Percentiles rank a stretch among this genome's conserved stretches.
These are phyloP conservation scores for Enoplosus armatus DNA, from an alignment of 2,797 vertebrate species.

Conservation along the genomic window DNA sequence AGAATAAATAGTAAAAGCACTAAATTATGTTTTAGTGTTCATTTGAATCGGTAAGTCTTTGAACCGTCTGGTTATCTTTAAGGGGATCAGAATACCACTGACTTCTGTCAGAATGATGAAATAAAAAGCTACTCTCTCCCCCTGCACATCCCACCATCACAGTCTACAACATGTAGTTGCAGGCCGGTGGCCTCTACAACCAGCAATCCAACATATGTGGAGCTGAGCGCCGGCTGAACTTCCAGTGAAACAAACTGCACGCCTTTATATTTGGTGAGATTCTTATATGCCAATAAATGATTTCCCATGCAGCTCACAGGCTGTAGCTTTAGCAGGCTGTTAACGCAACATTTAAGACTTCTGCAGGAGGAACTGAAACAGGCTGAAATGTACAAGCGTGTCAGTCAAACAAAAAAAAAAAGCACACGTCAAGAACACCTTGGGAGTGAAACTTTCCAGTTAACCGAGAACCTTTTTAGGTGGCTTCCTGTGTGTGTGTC, in stretches of 20 bases:
- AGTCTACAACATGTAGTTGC: neutral
- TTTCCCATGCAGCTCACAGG: constrained; percentile 60
- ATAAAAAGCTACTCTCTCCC: neutral
- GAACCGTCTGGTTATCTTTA: neutral
- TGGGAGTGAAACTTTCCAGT: constrained; percentile 20
- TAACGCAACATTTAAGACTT: constrained; percentile 64
- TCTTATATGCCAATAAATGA: constrained; percentile 68
- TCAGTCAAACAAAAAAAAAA: too few species aligned
- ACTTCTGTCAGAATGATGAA: neutral
- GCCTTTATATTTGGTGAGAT: constrained; percentile 47
- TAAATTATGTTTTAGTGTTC: too few species aligned
- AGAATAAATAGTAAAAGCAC: neutral
- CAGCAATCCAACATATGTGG: constrained; percentile 44
- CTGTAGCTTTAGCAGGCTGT: constrained; percentile 61
- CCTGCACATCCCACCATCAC: neutral
- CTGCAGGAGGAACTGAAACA: constrained; percentile 37
- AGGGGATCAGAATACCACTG: neutral
- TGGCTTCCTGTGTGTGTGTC: constrained; percentile 6
- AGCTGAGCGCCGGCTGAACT: constrained; percentile 15
- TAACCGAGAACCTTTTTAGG: constrained; percentile 14
- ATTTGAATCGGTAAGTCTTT: neutral
- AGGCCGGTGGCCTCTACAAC: neutral
- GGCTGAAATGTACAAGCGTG: constrained; percentile 27
- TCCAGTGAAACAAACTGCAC: constrained; percentile 46
- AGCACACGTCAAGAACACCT: constrained; percentile 35